Evolutionary conservation across 2,113 vertebrate genomes (phyloP).

Genomic region (Albula goreensis): DNA sequence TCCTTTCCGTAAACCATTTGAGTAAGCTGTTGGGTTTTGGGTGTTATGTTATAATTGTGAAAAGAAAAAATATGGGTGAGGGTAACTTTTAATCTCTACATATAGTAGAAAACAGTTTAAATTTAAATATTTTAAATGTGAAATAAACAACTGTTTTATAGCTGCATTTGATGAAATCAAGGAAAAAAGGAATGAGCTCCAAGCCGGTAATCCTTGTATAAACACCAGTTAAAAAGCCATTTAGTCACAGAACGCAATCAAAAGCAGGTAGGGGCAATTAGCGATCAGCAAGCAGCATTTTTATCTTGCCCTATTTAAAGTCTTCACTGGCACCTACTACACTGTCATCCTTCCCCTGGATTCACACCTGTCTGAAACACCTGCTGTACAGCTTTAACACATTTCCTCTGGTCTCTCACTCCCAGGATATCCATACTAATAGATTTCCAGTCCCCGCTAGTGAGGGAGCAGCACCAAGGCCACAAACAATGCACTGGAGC

Average conservation of each 20-base stretch:
- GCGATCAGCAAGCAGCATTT: neutral
- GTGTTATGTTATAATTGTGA: no score
- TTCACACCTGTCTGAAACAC: neutral
- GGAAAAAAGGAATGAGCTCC: no score
- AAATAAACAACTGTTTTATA: no score
- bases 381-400: neutral
- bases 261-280: neutral
- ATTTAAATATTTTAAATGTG: no score
- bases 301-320: neutral
- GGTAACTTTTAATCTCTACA: no score
- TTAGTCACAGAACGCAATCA: neutral
- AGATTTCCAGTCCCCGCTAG: neutral
- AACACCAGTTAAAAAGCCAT: no score
- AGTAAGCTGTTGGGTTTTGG: no score
- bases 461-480: neutral
- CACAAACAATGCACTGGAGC: neutral
- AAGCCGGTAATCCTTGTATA: no score
- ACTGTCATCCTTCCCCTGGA: neutral
- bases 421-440: neutral
- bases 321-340: neutral
- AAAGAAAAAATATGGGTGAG: no score
- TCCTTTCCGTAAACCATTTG: no score
- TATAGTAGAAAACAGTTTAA: no score
- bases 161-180: no score
- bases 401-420: neutral